Evolutionary conservation across 2,113 vertebrate species (phyloP).

Genomic region (Hippolais icterina): DNA sequence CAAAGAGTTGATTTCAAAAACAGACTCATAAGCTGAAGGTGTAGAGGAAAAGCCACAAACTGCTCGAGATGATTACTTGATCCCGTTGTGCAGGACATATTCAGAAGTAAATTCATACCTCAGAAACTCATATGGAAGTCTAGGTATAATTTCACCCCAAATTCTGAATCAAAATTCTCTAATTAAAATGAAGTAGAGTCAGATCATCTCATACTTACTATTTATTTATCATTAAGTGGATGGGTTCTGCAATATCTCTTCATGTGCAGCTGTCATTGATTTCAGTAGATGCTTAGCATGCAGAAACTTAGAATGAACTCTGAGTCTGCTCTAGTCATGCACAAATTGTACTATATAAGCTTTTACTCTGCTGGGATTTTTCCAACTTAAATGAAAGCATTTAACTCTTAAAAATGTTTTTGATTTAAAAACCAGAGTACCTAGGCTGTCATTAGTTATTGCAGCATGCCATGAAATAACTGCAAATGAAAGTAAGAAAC

Average conservation of each 20-base stretch:
- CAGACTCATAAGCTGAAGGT: background rate
- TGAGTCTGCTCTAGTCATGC: background rate
- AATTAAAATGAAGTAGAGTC: background rate
- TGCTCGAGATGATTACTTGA: background rate
- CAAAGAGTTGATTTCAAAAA: constrained; percentile 7
- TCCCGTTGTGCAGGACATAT: background rate
- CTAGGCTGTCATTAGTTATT: background rate
- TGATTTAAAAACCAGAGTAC: background rate
- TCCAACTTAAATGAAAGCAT: background rate
- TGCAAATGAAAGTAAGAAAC: background rate
- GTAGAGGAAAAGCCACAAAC: background rate
- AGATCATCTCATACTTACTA: background rate
- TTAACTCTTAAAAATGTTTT: constrained; percentile 12
- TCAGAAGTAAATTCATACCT: background rate
- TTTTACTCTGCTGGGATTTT: background rate
- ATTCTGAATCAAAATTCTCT: background rate
- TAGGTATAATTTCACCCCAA: background rate
- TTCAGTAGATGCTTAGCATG: background rate
- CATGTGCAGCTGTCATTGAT: constrained; percentile 12
- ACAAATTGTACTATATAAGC: background rate
- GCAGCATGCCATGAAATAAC: background rate
- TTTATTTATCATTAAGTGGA: background rate
- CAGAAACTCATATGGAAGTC: background rate
- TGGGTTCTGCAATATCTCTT: background rate
- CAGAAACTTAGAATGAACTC: constrained; percentile 14